Base-by-base conservation (phyloP, 2,113 vertebrate species). In the Sylvietta virens region DNA sequence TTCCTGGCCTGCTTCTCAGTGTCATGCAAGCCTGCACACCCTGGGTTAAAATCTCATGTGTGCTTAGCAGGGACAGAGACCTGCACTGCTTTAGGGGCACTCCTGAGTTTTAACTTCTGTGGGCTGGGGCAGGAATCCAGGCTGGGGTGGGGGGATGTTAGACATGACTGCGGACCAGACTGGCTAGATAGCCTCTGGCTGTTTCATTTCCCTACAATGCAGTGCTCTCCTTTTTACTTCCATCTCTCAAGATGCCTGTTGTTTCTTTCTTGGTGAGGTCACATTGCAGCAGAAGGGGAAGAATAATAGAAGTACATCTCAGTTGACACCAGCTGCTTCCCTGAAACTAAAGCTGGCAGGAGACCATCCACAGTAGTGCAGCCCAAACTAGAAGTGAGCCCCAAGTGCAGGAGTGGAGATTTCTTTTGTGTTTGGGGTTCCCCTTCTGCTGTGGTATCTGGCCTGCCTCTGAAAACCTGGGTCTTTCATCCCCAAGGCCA, bases 371-470 rank as follows among this genome's bases (percentile, higher is more conserved):
- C 16, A 61, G 45, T 27, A 65, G 14, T 8, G 1, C 5, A 1
- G 19, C 44, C 64, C 21, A 16, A 92, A 35, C 84, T 74, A 71
- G 47, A 45, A 74, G 44, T 2, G 1, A 85, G 44, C 57, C 37
- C 22, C 3, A 13, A 27, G 47, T 45, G 47, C 57, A 48, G 13
- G 18, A 21, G 6, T 69, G 15, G n/a, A 89, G 61, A 53, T 66
- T 40, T 45, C 40, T 72, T 74, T 72, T 44, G 28, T 77, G 23
- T 85, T 72, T 65, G 40, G 58, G 37, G 50, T 37, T 90, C 33
- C 11, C 20, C 21, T 90, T 62, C 51, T 0, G 0, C 62, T 70
- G 17, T 0, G 0, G 14, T 48, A 33, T 74, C 37, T 90, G 66
- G 6, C 22, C 69, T 92, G 37, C 37, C 27, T 66, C 44, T 81